Evolutionary conservation across 2,888 invertebrate species (phyloP).

Genomic region (Epinotia nisella): DNA sequence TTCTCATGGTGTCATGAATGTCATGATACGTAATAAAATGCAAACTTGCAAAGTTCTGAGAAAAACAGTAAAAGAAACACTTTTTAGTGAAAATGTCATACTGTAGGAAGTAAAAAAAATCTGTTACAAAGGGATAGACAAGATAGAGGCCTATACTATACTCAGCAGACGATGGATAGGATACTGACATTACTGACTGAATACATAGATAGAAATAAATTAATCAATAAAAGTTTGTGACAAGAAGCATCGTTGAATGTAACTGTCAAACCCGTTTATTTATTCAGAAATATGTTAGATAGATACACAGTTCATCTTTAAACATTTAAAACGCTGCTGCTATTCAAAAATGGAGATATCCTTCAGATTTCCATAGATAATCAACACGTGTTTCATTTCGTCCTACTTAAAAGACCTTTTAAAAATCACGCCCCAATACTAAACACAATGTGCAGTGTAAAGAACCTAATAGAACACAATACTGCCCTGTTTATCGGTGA

Average conservation of each 20-base stretch:
- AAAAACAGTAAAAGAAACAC: too few species aligned
- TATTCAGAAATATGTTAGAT: background rate
- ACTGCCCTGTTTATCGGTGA: slow-evolving; percentile 48
- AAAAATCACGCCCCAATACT: slow-evolving; percentile 34
- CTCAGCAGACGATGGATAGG: too few species aligned
- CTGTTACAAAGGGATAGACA: too few species aligned
- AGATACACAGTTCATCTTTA: background rate
- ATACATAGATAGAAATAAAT: too few species aligned
- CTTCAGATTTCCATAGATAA: slow-evolving; percentile 27
- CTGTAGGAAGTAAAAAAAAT: too few species aligned
- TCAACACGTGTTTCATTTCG: slow-evolving; percentile 39
- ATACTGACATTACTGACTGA: too few species aligned
- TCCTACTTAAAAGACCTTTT: slow-evolving; percentile 27
- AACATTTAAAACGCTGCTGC: slow-evolving; percentile 7
- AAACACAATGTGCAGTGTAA: slow-evolving; percentile 45
- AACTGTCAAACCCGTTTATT: background rate
- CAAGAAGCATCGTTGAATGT: background rate
- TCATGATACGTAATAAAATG: too few species aligned
- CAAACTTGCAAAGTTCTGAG: too few species aligned
- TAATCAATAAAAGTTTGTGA: too few species aligned
- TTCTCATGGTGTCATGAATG: too few species aligned
- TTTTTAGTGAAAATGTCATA: too few species aligned
- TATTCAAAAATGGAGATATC: slow-evolving; percentile 24
- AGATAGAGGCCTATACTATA: too few species aligned
- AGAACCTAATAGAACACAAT: slow-evolving; percentile 45